Base-by-base conservation (phyloP, 2,888 invertebrate species). In the Lacanobia oleracea region DNA sequence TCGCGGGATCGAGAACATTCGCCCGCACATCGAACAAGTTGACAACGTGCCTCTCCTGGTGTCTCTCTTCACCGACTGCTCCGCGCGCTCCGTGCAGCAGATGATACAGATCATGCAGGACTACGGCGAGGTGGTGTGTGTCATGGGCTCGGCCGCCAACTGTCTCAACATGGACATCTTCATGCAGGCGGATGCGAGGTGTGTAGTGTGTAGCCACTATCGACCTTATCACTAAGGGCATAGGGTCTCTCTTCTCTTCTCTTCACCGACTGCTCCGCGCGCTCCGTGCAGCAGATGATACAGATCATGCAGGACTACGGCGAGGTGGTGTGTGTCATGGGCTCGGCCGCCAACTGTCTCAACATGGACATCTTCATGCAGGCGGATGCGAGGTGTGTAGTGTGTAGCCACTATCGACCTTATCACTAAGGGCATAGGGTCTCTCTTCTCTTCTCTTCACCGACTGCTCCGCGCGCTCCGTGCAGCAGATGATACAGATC, bases 41-140 rank as follows among this genome's bases (percentile, higher is more conserved):
- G 99, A 99, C 95, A 99, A 99, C 95, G 99, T 99, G 65, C 99
- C 99, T 7, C 95, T 99, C 45, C 97, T 99, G 68, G 99, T 99
- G 23, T 99, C 99, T 0, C 96, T 99, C 16, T 99, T 99, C 94
- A 99, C 99, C 0, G 99, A 99, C 95, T 99, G 99, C 94, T 98
- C 98, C 1, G 97, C 99, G n/a, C 96, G 97, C 81, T 98, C 98
- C 18, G 99, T 99, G 0, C 96, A 97, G 45, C 98, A 98, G 93
- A 99, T 99, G 99, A 94, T 98, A 78, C 97, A 97, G 87, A 99
- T 99, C 74, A 99, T 99, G 99, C 95, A 98, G 95, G 98, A 99
- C 88, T 98, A 99, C 91, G 99, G 98, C 1, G 99, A 99, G 95
- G 98, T 99, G 37, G 99, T 99, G 0, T 98, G 99, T 87, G 98